Evolutionary conservation across 2,888 invertebrate species (phyloP), one percentile per base, ranked within the genome.

Genomic region (Machimus rusticus): DNA sequence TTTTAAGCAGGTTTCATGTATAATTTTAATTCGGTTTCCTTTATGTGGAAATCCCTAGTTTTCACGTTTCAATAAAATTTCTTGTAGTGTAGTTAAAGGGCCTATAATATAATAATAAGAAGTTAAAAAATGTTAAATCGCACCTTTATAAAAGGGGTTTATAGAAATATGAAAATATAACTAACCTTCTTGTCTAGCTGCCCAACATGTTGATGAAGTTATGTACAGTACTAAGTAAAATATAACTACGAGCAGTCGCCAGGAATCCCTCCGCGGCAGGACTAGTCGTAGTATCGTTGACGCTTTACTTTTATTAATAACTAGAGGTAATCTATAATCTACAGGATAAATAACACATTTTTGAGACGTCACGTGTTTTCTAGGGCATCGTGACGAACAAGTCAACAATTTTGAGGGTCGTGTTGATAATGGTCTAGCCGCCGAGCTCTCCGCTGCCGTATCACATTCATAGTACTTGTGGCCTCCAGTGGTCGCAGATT

Each of bases 121-220:
- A 51, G 6, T 1, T 51, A 6, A n/a, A 19, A n/a, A 16, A 51
- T 16, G 43, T 51, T 51, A 51, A 51, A 51, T n/a, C 51, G 51
- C 51, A 51, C n/a, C n/a, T 51, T 51, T n/a, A 51, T 16, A 6
- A 19, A 51, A 51, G 19, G 6, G 19, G n/a, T 51, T 16, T 51
- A 51, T 51, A 51, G 16, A 19, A 16, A n/a, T 51, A 0, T 51
- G 4, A 51, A 16, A n/a, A 66, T 43, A 31, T 74, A 39, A 91
- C 92, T 92, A 89, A 92, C 92, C 92, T 91, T 92, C 92, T 90
- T 91, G 91, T 85, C 92, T 91, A 88, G 91, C 90, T 89, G 91
- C 91, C 90, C 91, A 90, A 89, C 92, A 91, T 89, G 91, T 90
- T 86, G 91, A 90, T 89, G 91, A 91, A 90, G 91, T 88, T 91